phyloP scores from a whole-genome alignment of 30 jellyfish, hydroid and myxozoan species.

The Calvadosia cruxmelitensis region DNA sequence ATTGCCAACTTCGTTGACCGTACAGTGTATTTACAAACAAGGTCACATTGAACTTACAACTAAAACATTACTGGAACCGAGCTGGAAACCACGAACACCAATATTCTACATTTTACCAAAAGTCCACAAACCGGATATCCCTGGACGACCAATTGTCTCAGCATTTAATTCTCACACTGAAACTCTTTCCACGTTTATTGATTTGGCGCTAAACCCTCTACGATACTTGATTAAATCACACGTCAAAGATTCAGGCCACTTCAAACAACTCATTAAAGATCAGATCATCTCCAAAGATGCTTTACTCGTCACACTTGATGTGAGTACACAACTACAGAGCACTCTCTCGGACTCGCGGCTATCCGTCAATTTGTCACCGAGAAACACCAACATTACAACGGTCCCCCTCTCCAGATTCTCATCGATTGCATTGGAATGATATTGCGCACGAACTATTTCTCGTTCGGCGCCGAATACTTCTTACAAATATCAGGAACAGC shows the following conservation, averaged over 20 bases:
- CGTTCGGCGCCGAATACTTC: slow-evolving; percentile 10
- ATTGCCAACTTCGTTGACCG: no score
- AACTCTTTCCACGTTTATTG: no score
- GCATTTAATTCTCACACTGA: no score
- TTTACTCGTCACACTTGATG: slow-evolving; percentile 8
- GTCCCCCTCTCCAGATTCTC: slow-evolving; percentile 4
- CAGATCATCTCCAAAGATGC: slow-evolving; percentile 1
- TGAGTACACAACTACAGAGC: neutral
- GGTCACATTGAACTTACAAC: no score
- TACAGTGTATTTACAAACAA: no score
- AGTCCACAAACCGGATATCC: no score
- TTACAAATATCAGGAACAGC: slow-evolving; percentile 28
- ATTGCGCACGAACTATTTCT: slow-evolving; percentile 7
- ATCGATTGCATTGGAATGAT: slow-evolving; percentile 7
- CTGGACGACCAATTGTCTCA: no score
- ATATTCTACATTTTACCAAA: no score
- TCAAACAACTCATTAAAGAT: slow-evolving; percentile 1
- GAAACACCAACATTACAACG: slow-evolving; percentile 1
- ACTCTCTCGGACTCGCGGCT: slow-evolving; percentile 13
- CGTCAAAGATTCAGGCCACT: slow-evolving; percentile 9
- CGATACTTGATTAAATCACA: neutral
- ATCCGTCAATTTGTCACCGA: slow-evolving; percentile 1
- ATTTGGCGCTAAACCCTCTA: no score
- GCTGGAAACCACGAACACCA: slow-evolving; percentile 14
- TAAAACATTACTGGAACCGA: slow-evolving; percentile 4